These are phyloP conservation scores for Apis florea DNA, from an alignment of 1,140 invertebrate genomes.

Conservation along the genomic window DNA sequence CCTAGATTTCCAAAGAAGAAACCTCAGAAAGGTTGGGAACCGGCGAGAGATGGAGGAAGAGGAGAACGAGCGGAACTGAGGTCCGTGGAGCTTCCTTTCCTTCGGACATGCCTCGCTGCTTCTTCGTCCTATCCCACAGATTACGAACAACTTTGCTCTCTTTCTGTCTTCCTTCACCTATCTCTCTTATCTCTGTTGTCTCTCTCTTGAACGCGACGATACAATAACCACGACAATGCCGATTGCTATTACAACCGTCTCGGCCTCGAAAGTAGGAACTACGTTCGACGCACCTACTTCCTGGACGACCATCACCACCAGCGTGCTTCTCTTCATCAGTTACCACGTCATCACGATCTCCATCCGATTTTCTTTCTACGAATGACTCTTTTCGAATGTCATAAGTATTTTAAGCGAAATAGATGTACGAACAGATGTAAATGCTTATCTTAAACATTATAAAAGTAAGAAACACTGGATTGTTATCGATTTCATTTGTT, in stretches of 20 bases:
- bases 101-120: slow-evolving; percentile 72
- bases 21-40: slow-evolving; percentile 46
- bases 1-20: slow-evolving; percentile 1
- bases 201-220: slow-evolving; percentile 33
- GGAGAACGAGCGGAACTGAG: slow-evolving; percentile 74
- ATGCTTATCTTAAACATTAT: no score
- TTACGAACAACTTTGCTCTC: slow-evolving; percentile 53
- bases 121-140: slow-evolving; percentile 74
- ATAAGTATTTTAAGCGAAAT: not conserved
- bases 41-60: slow-evolving; percentile 62
- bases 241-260: slow-evolving; percentile 57
- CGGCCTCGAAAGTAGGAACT: slow-evolving; percentile 61
- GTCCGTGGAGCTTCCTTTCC: slow-evolving; percentile 74
- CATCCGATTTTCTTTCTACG: not conserved
- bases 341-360: not conserved
- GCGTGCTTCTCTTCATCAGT: slow-evolving; percentile 5
- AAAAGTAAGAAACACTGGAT: no score
- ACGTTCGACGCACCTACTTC: slow-evolving; percentile 66
- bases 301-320: slow-evolving; percentile 50
- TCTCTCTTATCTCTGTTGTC: slow-evolving; percentile 29
- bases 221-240: slow-evolving; percentile 52
- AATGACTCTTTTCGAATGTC: no score
- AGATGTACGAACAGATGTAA: no score
- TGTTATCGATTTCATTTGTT: no score
- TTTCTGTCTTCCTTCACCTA: slow-evolving; percentile 13